Conservation (phyloP, 2,113 vertebrate species). For the Calyptommatus sinebrachiatus region DNA sequence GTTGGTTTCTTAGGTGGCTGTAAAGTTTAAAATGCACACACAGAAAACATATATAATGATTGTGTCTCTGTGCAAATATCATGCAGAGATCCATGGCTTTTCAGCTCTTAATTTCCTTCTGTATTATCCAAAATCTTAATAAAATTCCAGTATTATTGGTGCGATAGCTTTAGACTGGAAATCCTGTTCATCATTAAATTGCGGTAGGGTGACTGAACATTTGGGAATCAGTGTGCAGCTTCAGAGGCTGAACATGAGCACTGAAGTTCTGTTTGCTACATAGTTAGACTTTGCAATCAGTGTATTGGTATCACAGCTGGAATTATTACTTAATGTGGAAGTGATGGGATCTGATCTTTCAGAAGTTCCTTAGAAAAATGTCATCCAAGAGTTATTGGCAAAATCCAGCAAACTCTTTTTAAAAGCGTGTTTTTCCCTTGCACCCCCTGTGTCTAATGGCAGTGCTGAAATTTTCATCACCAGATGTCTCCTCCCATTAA, state of each 20-base stretch:
- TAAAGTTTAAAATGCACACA: not conserved
- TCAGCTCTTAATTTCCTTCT: not conserved
- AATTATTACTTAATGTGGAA: constrained; percentile 29
- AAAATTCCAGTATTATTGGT: constrained; percentile 19
- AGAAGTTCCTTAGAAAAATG: constrained; percentile 31
- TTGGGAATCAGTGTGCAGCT: constrained; percentile 26
- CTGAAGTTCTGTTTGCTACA: constrained; percentile 36
- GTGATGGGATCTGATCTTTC: constrained; percentile 32
- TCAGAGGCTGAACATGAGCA: constrained; percentile 32
- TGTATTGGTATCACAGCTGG: constrained; percentile 43
- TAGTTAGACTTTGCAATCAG: constrained; percentile 39
- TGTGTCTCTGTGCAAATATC: not conserved
- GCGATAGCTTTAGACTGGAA: constrained; percentile 40
- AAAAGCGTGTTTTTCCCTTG: not conserved
- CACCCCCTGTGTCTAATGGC: constrained; percentile 32
- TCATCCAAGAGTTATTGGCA: constrained; percentile 27
- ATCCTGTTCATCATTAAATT: constrained; percentile 17
- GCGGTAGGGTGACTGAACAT: constrained; percentile 25
- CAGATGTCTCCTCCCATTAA: constrained; percentile 18
- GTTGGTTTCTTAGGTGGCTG: constrained; percentile 38
- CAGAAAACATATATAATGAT: not conserved
- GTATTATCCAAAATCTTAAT: not conserved
- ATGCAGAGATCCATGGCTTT: not conserved
- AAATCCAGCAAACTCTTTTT: constrained; percentile 16
- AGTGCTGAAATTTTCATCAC: constrained; percentile 9